Evolutionary conservation across 2,888 invertebrate species (phyloP).

Genomic region (Trissolcus brochymenae): DNA sequence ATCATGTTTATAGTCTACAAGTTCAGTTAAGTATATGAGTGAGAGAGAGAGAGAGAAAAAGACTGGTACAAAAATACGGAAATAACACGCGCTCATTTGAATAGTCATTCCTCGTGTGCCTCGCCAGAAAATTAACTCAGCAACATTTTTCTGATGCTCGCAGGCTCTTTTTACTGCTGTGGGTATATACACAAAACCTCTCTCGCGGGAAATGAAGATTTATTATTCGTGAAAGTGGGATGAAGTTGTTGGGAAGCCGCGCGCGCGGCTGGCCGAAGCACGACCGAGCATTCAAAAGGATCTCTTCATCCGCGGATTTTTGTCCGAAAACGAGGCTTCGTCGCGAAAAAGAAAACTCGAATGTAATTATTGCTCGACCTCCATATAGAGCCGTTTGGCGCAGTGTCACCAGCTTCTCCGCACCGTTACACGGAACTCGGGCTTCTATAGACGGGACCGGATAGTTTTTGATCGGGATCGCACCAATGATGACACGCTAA

Average conservation of each 20-base stretch:
- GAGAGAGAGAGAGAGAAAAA: too few relatives aligned
- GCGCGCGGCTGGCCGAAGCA: background rate
- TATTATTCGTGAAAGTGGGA: slow-evolving; percentile 25
- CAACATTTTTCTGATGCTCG: background rate
- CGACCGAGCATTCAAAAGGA: slow-evolving; percentile 2
- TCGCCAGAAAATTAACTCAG: too few relatives aligned
- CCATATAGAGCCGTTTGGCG: slow-evolving; percentile 18
- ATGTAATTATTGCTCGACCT: slow-evolving; percentile 31
- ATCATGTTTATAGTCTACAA: too few relatives aligned
- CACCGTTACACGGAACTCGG: slow-evolving; percentile 46
- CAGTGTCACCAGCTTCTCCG: slow-evolving; percentile 30
- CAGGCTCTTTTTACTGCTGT: background rate
- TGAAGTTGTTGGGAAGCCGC: slow-evolving; percentile 14
- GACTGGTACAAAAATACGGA: too few relatives aligned
- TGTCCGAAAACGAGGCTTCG: slow-evolving; percentile 5
- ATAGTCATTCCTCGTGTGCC: background rate
- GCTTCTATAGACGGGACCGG: slow-evolving; percentile 34
- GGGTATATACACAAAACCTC: slow-evolving; percentile 2
- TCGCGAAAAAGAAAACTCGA: slow-evolving; percentile 6
- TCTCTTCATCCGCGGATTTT: background rate
- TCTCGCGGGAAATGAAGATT: slow-evolving; percentile 13
- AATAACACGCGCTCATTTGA: too few relatives aligned
- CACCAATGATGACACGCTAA: slow-evolving; percentile 40
- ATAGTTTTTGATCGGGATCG: slow-evolving; percentile 34
- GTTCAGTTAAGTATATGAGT: too few relatives aligned